Evolutionary conservation across 2,888 invertebrate genomes (phyloP), one percentile per base, ranked within the genome.

Genomic region (Pachliopta kotzebuea): DNA sequence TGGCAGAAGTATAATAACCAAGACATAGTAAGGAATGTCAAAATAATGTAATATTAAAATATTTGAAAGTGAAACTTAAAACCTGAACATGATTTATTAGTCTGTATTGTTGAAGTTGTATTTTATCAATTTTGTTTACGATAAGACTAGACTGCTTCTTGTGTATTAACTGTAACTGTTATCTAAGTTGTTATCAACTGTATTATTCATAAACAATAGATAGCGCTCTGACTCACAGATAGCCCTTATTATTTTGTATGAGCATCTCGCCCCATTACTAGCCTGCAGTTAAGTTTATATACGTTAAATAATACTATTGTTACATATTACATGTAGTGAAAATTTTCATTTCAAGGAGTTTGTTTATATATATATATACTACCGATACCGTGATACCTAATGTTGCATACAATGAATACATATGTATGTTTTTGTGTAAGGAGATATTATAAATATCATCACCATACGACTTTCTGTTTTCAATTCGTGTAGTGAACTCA

Each of bases 181-280:
- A 62, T 45, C 45, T 45, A n/a, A 45, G 70, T 70, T 74, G 74
- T 80, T 84, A 83, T 84, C 83, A 70, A 71, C 60, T 56, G 63
- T 72, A 73, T 76, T 72, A 77, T 77, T 79, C 76, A 75, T 76
- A 68, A 72, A 71, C 69, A 72, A 70, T 68, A 74, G 83, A 84
- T 83, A 83, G 78, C 74, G 68, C 55, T 67, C 69, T 83, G 82
- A 83, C 74, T 83, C 82, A 84, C 67, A 57, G 21, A 50, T 62
- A 52, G 57, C 50, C 52, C 52, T 53, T 42, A 26, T 24, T 24
- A 52, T 50, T 62, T 20, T 37, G n/a, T 52, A 18, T 18, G n/a
- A 20, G 49, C 61, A 31, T 62, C 29, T 56, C 23, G 21, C 56
- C 31, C 49, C 37, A 18, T n/a, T 37, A 29, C 21, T 21, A 23